Conservation (phyloP, 2,888 invertebrate genomes). For the Drosophila histrio region DNA sequence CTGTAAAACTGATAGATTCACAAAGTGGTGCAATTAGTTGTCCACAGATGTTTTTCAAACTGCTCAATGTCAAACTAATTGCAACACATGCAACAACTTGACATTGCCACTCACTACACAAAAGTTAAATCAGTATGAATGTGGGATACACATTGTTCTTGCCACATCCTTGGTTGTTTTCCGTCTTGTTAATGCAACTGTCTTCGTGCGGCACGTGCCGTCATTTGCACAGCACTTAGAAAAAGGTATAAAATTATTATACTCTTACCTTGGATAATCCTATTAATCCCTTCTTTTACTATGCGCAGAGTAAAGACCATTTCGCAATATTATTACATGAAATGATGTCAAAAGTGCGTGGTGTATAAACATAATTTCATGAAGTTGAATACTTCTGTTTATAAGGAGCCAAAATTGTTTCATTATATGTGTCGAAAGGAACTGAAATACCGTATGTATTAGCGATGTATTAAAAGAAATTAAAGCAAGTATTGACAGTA, state of each 20-base stretch:
- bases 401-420: too few species aligned
- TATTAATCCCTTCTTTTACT: neutral
- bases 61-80: slow-evolving; percentile 56
- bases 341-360: too few species aligned
- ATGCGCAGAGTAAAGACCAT: too few species aligned
- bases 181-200: slow-evolving; percentile 31
- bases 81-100: slow-evolving; percentile 57
- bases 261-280: slow-evolving; percentile 1
- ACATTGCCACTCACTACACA: slow-evolving; percentile 47
- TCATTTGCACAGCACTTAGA: slow-evolving; percentile 8
- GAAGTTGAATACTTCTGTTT: too few species aligned
- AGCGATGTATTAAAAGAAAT: too few species aligned
- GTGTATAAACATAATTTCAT: too few species aligned
- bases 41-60: slow-evolving; percentile 24
- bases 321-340: too few species aligned
- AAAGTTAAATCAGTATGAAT: slow-evolving; percentile 58
- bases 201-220: slow-evolving; percentile 21
- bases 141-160: slow-evolving; percentile 28
- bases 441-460: too few species aligned
- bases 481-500: too few species aligned
- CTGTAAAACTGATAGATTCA: neutral
- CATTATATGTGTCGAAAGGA: too few species aligned
- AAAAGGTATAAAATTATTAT: slow-evolving; percentile 4
- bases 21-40: slow-evolving; percentile 6
- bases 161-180: slow-evolving; percentile 2